Percentiles rank a stretch among this genome's conserved stretches.
These are phyloP conservation scores for Corydoras maculifer DNA, from an alignment of 2,113 vertebrate species.

Conservation along the genomic window DNA sequence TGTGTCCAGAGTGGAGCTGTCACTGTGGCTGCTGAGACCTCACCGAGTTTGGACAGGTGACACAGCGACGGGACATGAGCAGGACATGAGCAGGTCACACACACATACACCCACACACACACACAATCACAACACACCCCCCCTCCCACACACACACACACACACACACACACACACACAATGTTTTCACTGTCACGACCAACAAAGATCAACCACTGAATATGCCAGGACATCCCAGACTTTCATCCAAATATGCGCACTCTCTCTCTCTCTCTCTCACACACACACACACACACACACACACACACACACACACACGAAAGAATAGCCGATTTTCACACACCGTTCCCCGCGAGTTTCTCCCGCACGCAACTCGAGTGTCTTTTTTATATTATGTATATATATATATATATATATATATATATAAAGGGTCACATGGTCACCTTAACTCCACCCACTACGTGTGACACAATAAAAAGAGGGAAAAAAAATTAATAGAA, in stretches of 20 bases:
- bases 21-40: conserved; percentile 74
- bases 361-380: too few species aligned
- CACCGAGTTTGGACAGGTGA: conserved; percentile 80
- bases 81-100: conserved; percentile 35
- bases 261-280: too few species aligned
- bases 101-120: conserved; percentile 39
- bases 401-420: too few species aligned
- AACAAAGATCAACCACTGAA: conserved; percentile 40
- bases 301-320: too few species aligned
- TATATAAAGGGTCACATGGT: too few species aligned
- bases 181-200: conserved; percentile 23
- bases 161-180: conserved; percentile 39
- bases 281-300: too few species aligned
- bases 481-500: too few species aligned
- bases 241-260: conserved; percentile 5
- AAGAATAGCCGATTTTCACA: too few species aligned
- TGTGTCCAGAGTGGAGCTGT: conserved; percentile 83
- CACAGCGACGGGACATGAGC: conserved; percentile 75
- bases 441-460: too few species aligned
- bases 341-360: too few species aligned
- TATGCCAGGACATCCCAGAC: conserved; percentile 29
- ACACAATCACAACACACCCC: conserved; percentile 37
- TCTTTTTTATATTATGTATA: too few species aligned
- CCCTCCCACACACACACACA: conserved; percentile 6
- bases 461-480: too few species aligned